Evolutionary conservation across 2,888 invertebrate genomes (phyloP), one percentile per base, ranked within the genome.

Genomic region (Antitype chi): DNA sequence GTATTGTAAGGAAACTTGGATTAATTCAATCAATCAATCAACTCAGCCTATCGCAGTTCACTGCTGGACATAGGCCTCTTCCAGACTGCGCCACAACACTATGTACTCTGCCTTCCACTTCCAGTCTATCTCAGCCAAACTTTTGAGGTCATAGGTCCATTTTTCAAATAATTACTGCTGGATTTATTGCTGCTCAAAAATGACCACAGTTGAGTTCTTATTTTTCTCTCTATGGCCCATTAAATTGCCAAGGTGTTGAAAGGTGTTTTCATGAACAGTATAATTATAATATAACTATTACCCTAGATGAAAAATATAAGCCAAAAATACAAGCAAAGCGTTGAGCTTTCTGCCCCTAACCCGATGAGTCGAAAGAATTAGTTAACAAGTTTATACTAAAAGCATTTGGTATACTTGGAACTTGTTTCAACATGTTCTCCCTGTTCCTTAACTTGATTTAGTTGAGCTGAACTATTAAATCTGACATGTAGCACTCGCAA

Each of bases 341-440:
- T 47, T 49, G 9, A 71, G 15, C 11, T 47, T 49, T 32, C 20
- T 49, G 6, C 15, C 20, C 17, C n/a, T 59, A 55, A 70, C 47
- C 57, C 69, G 52, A 70, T 55, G 47, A 64, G 55, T 60, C 59
- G 28, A 70, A 82, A 75, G 75, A 76, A 76, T 84, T 70, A 47
- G 25, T 47, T 60, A 78, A 81, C 70, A 81, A 75, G 69, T 70
- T 81, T 70, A 70, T 38, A 67, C 74, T 85, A 78, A 84, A 84
- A 84, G 84, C 84, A 81, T 85, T 85, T 67, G 63, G 71, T 70
- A 47, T 70, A 78, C 74, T 85, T 85, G 62, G 55, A 63, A 81
- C 70, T 81, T 74, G 77, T 64, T 74, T 47, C 72, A 60, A 23
- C 78, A 57, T 78, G 74, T 73, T 81, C 80, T 32, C 74, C 17